Base-by-base conservation (phyloP, 2,797 vertebrate species). In the Nyctibius grandis region DNA sequence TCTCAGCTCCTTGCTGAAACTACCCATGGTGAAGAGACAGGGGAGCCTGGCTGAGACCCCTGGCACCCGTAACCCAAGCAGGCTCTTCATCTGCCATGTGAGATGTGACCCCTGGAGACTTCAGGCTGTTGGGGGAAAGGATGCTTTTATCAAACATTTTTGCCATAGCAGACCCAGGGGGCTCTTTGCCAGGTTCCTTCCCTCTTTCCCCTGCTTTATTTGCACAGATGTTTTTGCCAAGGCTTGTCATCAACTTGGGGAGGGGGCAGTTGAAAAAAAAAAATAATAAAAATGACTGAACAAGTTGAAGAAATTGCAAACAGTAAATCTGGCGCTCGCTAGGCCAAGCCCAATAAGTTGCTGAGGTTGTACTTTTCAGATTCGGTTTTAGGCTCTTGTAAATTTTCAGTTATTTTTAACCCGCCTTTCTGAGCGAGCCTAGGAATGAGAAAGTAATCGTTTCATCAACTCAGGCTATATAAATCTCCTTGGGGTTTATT, bases 361-460 rank as follows among this genome's bases (percentile, higher is more conserved):
- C 88, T 95, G 95, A 95, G 87, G 88, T 93, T 97, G 95, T 97
- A 92, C 53, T 97, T 97, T 95, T 97, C 95, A 96, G 88, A 74
- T 97, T 96, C 48, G 1, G 81, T 96, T 95, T 96, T 82, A 97
- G 84, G 76, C 48, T 89, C 89, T 94, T 95, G 93, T 94, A 97
- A 97, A 97, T 96, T 96, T 97, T 85, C 86, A 61, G 86, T 94
- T 95, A 95, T 97, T 97, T 98, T 98, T 95, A 97, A 96, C 89
- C 42, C 54, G 7, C 48, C 76, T 94, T 96, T 97, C 85, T 64
- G 93, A 97, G 88, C 2, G 4, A 96, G 87, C 53, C 38, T 84
- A 88, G 70, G 92, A 97, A 95, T 83, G 91, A 87, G 96, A 93
- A 84, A 53, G 93, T 93, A 95, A 97, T 93, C 34, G 80, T 94